Base-by-base conservation (phyloP, 2,113 vertebrate genomes). In the Calyptommatus sinebrachiatus region DNA sequence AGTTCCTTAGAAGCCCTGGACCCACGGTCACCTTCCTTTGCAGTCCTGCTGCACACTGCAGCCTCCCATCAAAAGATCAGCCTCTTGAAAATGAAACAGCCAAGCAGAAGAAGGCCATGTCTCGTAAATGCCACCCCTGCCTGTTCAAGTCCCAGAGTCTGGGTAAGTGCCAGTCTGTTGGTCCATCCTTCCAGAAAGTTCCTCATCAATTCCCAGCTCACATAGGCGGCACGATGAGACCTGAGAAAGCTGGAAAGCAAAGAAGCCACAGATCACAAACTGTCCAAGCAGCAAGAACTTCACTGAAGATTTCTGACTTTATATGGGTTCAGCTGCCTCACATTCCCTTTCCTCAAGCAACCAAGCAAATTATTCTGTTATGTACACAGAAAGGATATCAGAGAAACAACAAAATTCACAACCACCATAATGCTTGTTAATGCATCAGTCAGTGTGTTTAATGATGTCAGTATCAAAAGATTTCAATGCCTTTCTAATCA, bases 241-340 rank as follows among this genome's bases (percentile, higher is more conserved):
- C 2, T 5, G 79, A 48, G 83, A 61, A 0, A 1, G 65, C 87
- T 87, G 87, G 41, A 69, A 85, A 65, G 24, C 46, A 79, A 72
- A 65, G 65, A 0, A 41, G 35, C 14, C 20, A 18, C 8, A 48
- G 61, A 31, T 76, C 72, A 78, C 2, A 7, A 1, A 4, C 2
- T 4, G 31, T 2, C 29, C 46, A 26, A 1, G 31, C 2, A 21
- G 65, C 16, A 22, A 57, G 53, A 57, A 18, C 53, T 18, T 57
- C 53, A 18, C 11, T 50, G 12, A 14, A 14, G 53, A 57, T 57
- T 18, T 57, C 4, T 57, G 53, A 18, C 12, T 57, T 57, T 18
- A 57, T 14, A 5, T 57, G 16, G 53, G 48, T 50, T 50, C 12
- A 3, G 12, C 3, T 14, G 48, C 12, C 48, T 50, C 8, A 14